Conservation (phyloP, 2,888 invertebrate species). For the Megalurothrips usitatus region DNA sequence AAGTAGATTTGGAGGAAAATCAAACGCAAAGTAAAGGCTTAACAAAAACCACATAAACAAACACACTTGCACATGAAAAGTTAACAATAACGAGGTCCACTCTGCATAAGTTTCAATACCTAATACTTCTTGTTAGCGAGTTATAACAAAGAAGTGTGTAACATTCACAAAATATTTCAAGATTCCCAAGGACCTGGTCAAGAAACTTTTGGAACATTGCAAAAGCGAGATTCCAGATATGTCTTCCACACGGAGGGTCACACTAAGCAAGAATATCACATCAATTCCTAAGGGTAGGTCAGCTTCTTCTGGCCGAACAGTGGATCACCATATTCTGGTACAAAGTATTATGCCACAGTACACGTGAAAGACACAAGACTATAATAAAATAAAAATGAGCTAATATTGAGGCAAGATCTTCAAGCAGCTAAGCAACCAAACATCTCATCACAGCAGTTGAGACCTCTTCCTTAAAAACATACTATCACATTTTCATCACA, state of each 20-base stretch:
- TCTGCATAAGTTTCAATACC: background rate
- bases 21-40: background rate
- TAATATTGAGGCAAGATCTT: background rate
- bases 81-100: background rate
- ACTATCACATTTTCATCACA: constrained; percentile 23
- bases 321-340: no score
- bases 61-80: background rate
- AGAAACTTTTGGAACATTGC: no score
- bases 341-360: no score
- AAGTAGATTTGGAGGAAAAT: background rate
- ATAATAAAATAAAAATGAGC: background rate
- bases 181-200: no score
- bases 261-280: no score
- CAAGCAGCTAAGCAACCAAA: background rate
- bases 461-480: constrained; percentile 22
- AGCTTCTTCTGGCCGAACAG: no score
- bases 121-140: constrained; percentile 20
- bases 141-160: background rate
- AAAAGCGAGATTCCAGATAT: no score
- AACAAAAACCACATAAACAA: background rate
- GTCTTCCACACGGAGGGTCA: no score
- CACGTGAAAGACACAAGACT: background rate
- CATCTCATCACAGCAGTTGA: background rate
- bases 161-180: no score
- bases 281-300: no score